Base-by-base conservation (phyloP, 2,888 invertebrate genomes). In the Hedya salicella region DNA sequence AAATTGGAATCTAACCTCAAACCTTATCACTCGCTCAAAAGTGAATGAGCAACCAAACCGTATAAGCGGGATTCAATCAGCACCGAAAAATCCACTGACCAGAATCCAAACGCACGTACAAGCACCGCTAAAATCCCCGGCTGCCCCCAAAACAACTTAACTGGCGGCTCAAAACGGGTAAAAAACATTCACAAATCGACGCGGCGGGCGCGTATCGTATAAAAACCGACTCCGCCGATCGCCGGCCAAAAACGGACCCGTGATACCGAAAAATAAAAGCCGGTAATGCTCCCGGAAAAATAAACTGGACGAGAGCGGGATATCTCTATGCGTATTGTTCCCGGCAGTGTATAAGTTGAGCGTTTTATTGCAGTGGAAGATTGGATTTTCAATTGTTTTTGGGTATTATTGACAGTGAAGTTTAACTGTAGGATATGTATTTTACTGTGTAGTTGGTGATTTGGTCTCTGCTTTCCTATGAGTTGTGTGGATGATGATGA, bases 231-330 rank as follows among this genome's bases (percentile, higher is more conserved):
- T 87, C 81, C 78, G 78, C 87, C 89, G 88, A 89, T 90, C 83
- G 89, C 78, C 82, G 86, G 85, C 91, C 90, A 90, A 90, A 90
- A 91, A 86, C 90, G 91, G 88, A 86, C 86, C 90, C 82, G 91
- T 89, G 90, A 91, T 91, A 92, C 92, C 92, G 85, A 92, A 88
- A 92, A 92, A 90, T 91, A 92, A 91, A 91, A 88, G 87, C 80
- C 83, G 73, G 81, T 87, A 89, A 89, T 89, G 82, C 89, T 46
- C 75, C 79, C 80, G 82, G 86, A 86, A 88, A 91, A 91, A 91
- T 88, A 89, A 86, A 90, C 82, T 81, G 84, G 68, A 82, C 78
- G 78, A 78, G 74, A 73, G 77, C 49, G 49, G 48, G 32, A 60
- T 50, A 50, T 61, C 53, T 66, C 60, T 61, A 30, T 48, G 46